phyloP scores from a whole-genome alignment of 2,797 vertebrate genomes.

The Halcyon smyrnensis region DNA sequence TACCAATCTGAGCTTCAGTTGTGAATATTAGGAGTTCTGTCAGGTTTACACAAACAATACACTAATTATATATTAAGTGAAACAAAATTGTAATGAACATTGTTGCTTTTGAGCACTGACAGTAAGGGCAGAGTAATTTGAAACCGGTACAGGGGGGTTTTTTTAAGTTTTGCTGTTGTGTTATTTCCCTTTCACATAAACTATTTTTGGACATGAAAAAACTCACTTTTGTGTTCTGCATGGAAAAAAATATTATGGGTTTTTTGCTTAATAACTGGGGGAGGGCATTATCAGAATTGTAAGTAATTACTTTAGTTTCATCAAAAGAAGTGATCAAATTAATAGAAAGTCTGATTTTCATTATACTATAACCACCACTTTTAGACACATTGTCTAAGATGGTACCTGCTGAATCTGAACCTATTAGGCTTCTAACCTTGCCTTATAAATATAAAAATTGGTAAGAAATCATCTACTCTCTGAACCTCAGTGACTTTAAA shows the following conservation, averaged over 20 bases:
- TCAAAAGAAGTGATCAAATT: too few species aligned
- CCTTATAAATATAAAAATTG: slow-evolving; percentile 29
- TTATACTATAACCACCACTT: not conserved
- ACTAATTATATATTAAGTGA: not conserved
- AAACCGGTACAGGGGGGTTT: not conserved
- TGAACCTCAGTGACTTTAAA: slow-evolving; percentile 19
- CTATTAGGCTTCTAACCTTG: not conserved
- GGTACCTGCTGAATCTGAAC: not conserved
- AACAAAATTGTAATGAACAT: not conserved
- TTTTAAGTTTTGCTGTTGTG: not conserved
- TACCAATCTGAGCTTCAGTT: not conserved
- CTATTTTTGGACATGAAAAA: not conserved
- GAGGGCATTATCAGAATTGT: not conserved
- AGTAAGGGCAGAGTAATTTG: not conserved
- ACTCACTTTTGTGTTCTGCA: not conserved
- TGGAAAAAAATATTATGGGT: not conserved
- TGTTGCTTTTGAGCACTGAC: not conserved
- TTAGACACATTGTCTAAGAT: not conserved
- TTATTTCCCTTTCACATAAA: not conserved
- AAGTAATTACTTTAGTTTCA: not conserved
- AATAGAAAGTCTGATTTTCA: too few species aligned
- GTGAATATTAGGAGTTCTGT: not conserved
- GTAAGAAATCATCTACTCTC: not conserved
- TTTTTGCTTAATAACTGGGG: not conserved
- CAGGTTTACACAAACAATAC: not conserved